phyloP scores from a whole-genome alignment of 2,888 invertebrate genomes.

The Yponomeuta cagnagella region DNA sequence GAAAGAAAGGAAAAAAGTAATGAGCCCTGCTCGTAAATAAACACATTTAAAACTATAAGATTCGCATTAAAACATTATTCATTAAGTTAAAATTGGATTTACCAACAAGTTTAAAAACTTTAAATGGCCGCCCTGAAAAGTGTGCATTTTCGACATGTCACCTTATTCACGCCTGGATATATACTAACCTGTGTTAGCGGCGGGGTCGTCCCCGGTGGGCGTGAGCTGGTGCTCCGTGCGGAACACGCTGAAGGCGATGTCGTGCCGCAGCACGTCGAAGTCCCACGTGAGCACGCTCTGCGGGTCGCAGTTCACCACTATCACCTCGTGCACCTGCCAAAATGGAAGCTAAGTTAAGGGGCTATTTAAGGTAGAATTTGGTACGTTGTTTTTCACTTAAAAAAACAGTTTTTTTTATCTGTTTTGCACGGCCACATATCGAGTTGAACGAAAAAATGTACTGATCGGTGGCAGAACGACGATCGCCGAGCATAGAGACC shows the following conservation, averaged over 20 bases:
- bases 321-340: constrained; percentile 81
- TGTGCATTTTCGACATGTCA: too few species aligned
- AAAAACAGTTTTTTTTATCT: neutral
- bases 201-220: constrained; percentile 29
- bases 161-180: too few species aligned
- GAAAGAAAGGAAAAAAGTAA: too few species aligned
- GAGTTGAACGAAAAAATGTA: too few species aligned
- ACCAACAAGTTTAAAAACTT: too few species aligned
- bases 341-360: neutral
- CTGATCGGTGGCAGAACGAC: too few species aligned
- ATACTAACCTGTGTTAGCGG: constrained; percentile 31
- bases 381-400: neutral
- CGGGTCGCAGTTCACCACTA: constrained; percentile 86
- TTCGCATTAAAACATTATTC: too few species aligned
- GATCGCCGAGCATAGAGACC: too few species aligned
- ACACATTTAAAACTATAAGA: too few species aligned
- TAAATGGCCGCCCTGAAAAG: too few species aligned
- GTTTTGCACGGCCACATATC: neutral
- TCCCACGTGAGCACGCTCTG: constrained; percentile 97
- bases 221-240: constrained; percentile 46
- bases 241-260: constrained; percentile 88
- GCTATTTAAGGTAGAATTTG: neutral
- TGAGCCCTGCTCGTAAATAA: too few species aligned
- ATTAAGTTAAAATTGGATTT: too few species aligned
- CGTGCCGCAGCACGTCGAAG: constrained; percentile 94